A percentile compares a stretch with the other conserved stretches of the same genome.
phyloP scores from a whole-genome alignment of 2,113 vertebrate species.

The Gobius niger region DNA sequence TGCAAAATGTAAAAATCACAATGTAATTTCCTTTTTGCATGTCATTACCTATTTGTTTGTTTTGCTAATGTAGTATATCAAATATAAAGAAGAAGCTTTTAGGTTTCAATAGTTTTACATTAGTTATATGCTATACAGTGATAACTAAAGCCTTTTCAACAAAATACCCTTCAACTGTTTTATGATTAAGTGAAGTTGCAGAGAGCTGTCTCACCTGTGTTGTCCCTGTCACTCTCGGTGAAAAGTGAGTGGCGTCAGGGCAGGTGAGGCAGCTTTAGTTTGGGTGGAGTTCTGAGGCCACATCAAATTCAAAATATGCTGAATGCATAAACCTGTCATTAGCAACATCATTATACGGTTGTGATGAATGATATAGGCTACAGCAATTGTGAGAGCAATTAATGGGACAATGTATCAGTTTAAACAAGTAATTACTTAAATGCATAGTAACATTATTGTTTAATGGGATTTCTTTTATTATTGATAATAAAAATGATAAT shows the following conservation, averaged over 20 bases:
- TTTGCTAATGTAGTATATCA: too few species aligned
- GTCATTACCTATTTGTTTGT: too few species aligned
- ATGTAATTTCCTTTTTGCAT: too few species aligned
- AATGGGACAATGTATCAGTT: too few species aligned
- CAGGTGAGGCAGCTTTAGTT: not conserved
- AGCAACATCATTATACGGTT: too few species aligned
- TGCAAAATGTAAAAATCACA: not conserved
- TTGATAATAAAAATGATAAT: too few species aligned
- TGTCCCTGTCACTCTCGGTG: conserved; percentile 13
- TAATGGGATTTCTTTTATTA: too few species aligned
- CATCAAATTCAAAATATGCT: not conserved
- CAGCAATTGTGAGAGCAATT: too few species aligned
- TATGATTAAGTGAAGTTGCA: not conserved
- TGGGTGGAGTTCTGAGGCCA: conserved; percentile 20
- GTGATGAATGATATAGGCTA: too few species aligned
- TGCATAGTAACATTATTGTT: too few species aligned
- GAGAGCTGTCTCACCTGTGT: conserved; percentile 28
- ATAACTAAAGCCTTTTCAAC: not conserved
- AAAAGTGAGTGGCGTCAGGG: conserved; percentile 12
- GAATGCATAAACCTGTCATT: not conserved
- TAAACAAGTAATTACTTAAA: too few species aligned
- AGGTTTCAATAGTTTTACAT: not conserved
- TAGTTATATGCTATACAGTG: not conserved
- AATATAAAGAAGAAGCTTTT: not conserved
- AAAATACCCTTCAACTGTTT: not conserved